These are phyloP conservation scores for Sander lucioperca DNA, from an alignment of 2,113 vertebrate species.

Conservation along the genomic window DNA sequence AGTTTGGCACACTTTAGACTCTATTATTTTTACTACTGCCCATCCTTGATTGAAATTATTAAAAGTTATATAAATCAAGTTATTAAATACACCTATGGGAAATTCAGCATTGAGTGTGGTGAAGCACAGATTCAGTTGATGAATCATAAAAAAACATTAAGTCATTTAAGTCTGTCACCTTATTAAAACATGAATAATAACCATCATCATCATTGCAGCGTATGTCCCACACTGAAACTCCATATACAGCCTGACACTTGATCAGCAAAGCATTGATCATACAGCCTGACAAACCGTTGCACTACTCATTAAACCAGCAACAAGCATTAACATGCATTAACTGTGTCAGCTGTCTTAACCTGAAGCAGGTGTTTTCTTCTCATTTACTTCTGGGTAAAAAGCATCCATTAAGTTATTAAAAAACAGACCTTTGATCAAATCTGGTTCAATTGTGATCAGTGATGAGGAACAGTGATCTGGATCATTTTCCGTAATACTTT, in stretches of 20 bases:
- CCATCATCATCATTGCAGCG: neutral
- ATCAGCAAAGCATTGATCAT: constrained; percentile 41
- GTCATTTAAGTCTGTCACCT: neutral
- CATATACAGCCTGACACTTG: neutral
- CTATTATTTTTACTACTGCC: neutral
- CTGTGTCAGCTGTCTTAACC: constrained; percentile 11
- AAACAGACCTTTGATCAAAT: constrained; percentile 1
- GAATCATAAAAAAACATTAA: neutral
- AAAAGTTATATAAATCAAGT: neutral
- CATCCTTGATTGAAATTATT: neutral
- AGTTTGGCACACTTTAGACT: neutral
- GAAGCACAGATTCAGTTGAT: neutral
- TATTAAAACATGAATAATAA: neutral
- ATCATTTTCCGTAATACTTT: neutral
- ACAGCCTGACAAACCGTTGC: constrained; percentile 29
- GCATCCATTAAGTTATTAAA: constrained; percentile 10
- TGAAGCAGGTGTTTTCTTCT: constrained; percentile 6
- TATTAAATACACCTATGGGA: neutral
- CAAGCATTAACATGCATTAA: constrained; percentile 29
- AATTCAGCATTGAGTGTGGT: neutral
- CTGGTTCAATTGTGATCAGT: neutral
- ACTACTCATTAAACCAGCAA: constrained; percentile 23
- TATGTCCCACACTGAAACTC: neutral
- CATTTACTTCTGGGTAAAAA: neutral
- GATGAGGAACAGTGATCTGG: neutral